A percentile compares a stretch with the other conserved stretches of the same genome.
These are phyloP conservation scores for Tribolium castaneum DNA, from an alignment of 1,140 invertebrate species.

Conservation along the genomic window DNA sequence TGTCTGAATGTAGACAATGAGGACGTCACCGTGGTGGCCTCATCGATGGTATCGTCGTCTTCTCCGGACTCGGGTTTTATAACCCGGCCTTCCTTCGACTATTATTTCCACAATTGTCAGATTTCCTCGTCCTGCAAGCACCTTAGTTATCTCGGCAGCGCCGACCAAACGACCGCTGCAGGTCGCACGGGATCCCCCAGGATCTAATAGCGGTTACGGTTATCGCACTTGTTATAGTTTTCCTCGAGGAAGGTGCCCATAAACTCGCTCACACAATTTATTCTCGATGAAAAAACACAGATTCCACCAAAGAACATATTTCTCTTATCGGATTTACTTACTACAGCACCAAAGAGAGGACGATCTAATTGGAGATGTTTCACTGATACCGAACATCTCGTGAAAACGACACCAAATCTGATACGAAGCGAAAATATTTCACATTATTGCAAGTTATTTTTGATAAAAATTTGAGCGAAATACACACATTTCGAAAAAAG, in stretches of 20 bases:
- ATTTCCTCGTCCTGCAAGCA: slow-evolving; percentile 58
- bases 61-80: slow-evolving; percentile 46
- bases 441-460: too few species aligned
- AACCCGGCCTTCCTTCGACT: slow-evolving; percentile 53
- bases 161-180: slow-evolving; percentile 59
- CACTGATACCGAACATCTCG: too few species aligned
- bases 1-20: slow-evolving; percentile 14
- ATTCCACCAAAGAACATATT: too few species aligned
- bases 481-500: too few species aligned
- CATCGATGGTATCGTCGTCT: slow-evolving; percentile 59
- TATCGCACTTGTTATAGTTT: slow-evolving; percentile 63
- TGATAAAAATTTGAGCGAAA: too few species aligned
- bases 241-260: slow-evolving; percentile 63
- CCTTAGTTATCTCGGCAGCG: slow-evolving; percentile 61
- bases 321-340: too few species aligned
- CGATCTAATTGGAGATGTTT: too few species aligned
- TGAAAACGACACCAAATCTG: too few species aligned
- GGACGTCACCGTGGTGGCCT: slow-evolving; percentile 12
- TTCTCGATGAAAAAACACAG: too few species aligned
- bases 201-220: slow-evolving; percentile 62
- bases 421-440: too few species aligned
- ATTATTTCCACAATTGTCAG: slow-evolving; percentile 62
- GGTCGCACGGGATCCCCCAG: slow-evolving; percentile 57
- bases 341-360: too few species aligned
- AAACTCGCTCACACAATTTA: slow-evolving; percentile 57